A percentile compares a stretch with the other conserved stretches of the same genome.
These are phyloP conservation scores for Cephus cinctus DNA, from an alignment of 1,140 invertebrate genomes.

Conservation along the genomic window DNA sequence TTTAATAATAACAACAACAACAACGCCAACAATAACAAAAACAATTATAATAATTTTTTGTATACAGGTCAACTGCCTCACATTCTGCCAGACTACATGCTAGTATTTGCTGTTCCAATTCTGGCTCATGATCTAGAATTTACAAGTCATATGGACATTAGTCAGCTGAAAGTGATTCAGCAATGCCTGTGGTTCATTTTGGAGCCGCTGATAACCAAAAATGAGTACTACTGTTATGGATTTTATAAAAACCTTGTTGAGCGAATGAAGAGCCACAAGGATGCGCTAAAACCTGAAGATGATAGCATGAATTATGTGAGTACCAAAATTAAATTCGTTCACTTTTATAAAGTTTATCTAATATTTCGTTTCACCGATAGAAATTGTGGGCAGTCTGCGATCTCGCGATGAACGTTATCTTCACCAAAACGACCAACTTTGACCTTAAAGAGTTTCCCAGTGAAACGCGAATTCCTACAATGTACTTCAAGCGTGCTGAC, in stretches of 20 bases:
- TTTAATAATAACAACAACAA: constrained; percentile 1
- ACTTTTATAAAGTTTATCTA: not conserved
- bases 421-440: constrained; percentile 82
- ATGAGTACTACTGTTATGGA: constrained; percentile 92
- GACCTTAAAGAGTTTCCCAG: constrained; percentile 86
- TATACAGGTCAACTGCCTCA: constrained; percentile 69
- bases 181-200: constrained; percentile 91
- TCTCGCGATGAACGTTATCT: constrained; percentile 85
- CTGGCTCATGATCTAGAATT: constrained; percentile 89
- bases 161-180: constrained; percentile 74
- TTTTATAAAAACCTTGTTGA: constrained; percentile 95
- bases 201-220: constrained; percentile 89
- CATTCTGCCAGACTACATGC: constrained; percentile 93
- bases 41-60: not conserved
- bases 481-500: constrained; percentile 77
- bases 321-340: constrained; percentile 23
- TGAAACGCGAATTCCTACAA: constrained; percentile 80
- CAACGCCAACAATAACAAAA: constrained; percentile 22
- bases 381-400: constrained; percentile 97
- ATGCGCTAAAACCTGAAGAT: constrained; percentile 80
- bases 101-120: constrained; percentile 92
- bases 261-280: constrained; percentile 89
- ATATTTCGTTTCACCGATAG: constrained; percentile 59
- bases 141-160: constrained; percentile 70
- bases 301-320: constrained; percentile 78